These are phyloP conservation scores for Accipiter virgatus DNA, from an alignment of 2,113 vertebrate species.

Conservation along the genomic window DNA sequence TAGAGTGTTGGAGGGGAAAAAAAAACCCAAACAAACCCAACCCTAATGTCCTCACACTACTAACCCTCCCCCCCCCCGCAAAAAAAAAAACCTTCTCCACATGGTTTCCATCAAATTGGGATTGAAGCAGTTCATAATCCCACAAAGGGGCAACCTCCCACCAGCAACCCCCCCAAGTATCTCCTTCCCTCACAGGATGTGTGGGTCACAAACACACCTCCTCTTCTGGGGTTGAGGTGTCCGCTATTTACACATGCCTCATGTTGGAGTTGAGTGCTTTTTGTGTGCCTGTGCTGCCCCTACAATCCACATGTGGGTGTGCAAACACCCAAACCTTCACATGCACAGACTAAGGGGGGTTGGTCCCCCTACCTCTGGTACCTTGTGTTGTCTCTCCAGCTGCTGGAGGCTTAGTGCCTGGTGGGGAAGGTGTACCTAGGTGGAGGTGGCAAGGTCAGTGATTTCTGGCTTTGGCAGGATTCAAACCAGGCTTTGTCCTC, in stretches of 20 bases:
- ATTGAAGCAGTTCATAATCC: neutral
- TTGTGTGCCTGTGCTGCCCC: neutral
- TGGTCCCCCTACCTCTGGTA: too few relatives aligned
- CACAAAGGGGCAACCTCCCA: neutral
- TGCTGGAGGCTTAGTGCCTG: neutral
- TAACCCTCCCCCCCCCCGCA: fast-evolving
- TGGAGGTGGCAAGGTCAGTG: neutral
- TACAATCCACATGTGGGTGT: neutral
- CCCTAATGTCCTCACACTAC: fast-evolving
- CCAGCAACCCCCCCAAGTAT: too few relatives aligned
- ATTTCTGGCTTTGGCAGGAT: neutral
- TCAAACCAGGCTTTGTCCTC: neutral
- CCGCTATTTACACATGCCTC: fast-evolving
- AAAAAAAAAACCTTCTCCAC: neutral
- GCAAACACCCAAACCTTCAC: neutral
- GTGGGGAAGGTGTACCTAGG: neutral
- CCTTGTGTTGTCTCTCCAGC: neutral
- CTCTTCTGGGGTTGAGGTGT: neutral
- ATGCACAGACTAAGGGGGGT: neutral
- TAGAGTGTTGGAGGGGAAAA: neutral
- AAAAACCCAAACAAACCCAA: neutral
- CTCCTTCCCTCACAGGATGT: neutral
- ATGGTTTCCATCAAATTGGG: neutral
- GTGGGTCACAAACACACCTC: neutral
- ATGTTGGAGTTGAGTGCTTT: neutral